phyloP scores from a whole-genome alignment of 1,140 invertebrate genomes.

The Neodiprion pinetum region DNA sequence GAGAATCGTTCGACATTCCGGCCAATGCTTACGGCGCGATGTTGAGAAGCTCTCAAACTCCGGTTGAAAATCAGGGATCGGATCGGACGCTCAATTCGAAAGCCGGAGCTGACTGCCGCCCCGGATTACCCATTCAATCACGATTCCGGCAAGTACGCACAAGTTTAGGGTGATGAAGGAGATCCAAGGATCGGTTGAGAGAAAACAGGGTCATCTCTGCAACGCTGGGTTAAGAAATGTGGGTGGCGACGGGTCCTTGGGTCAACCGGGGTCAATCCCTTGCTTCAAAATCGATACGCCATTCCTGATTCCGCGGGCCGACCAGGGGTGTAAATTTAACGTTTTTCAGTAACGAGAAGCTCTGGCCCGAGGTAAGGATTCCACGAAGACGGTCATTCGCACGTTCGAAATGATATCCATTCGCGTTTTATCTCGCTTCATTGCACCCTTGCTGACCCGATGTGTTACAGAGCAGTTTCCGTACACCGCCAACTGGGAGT shows the following conservation, averaged over 20 bases:
- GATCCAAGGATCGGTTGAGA: background rate
- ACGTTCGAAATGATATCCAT: too few relatives aligned
- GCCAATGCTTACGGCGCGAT: too few relatives aligned
- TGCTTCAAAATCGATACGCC: too few relatives aligned
- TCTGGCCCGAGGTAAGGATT: background rate
- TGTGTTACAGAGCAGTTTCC: too few relatives aligned
- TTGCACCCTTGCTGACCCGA: too few relatives aligned
- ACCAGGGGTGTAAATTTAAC: background rate
- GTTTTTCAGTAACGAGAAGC: too few relatives aligned
- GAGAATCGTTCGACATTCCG: too few relatives aligned
- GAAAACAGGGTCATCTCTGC: background rate
- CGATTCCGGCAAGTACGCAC: conserved; percentile 10
- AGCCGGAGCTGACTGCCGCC: conserved; percentile 26
- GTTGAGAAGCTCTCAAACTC: too few relatives aligned
- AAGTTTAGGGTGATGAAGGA: background rate
- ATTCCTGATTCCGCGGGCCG: background rate
- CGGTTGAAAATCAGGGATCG: conserved; percentile 2
- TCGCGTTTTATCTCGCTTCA: too few relatives aligned
- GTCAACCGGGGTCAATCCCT: background rate
- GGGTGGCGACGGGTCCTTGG: background rate
- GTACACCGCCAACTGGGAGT: too few relatives aligned
- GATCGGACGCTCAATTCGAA: conserved; percentile 34
- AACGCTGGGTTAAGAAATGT: background rate
- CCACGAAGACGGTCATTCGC: conserved; percentile 18
- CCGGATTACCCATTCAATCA: conserved; percentile 42